Base-by-base conservation (phyloP, 2,888 invertebrate species). In the Hylaea fasciaria region DNA sequence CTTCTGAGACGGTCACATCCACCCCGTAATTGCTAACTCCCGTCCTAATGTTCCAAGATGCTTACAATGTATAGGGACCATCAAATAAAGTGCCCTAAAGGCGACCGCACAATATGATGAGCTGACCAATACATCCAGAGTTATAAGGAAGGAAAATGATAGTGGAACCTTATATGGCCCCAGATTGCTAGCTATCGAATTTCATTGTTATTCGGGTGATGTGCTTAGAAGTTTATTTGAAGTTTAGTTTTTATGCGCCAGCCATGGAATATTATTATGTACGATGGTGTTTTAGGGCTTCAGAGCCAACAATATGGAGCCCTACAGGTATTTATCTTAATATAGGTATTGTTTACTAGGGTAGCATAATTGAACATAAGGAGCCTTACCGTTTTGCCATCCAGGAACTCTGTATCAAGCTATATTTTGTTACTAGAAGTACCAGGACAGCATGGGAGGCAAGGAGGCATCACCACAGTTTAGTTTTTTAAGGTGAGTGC, bases 71-170 rank as follows among this genome's bases (percentile, higher is more conserved):
- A 55, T 54, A 40, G 56, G 28, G 47, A 56, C 46, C 72, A 81
- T 81, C 78, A 75, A 76, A 82, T 80, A 81, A 80, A 80, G 71
- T 73, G 74, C 70, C 78, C 74, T 78, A 48, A 53, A 50, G 72
- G 76, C 66, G 71, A 64, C 72, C 59, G 37, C 51, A 46, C 63
- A 65, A 72, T 66, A 69, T 66, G 66, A 68, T 68, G 66, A 64
- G 58, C 56, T 53, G 57, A 56, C 56, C 65, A 54, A 63, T 59
- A 62, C 32, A 45, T 40, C 41, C 28, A 49, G 16, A 43, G 46
- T 40, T 40, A 55, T 52, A 46, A 39, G 49, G 46, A 62, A 62
- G 47, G 44, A 51, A 66, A 57, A 62, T 59, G 57, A 62, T 59
- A 57, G 57, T 40, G 22, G 49, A 57, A 57, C 51, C 45, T 57